These are phyloP conservation scores for Pomacea canaliculata DNA, from an alignment of 2,888 invertebrate genomes.

Conservation along the genomic window DNA sequence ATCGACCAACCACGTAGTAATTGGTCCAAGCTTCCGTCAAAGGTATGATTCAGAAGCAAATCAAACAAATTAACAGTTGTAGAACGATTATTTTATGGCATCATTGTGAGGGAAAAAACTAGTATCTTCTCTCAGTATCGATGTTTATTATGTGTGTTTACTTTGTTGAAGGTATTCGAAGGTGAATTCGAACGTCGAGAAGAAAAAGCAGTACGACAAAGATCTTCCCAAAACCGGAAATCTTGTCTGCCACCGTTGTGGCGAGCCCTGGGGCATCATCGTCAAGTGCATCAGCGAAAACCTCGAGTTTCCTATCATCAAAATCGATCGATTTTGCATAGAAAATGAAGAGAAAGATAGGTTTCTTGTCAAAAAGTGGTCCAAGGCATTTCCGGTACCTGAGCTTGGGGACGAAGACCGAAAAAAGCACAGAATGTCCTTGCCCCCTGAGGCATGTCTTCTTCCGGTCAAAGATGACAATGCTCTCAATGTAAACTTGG, in stretches of 20 bases:
- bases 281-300: constrained; percentile 12
- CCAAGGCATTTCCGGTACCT: neutral
- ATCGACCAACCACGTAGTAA: constrained; percentile 14
- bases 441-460: too few relatives aligned
- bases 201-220: constrained; percentile 3
- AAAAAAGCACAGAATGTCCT: too few relatives aligned
- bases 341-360: neutral
- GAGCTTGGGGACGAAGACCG: too few relatives aligned
- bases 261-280: constrained; percentile 16
- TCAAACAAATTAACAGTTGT: too few relatives aligned
- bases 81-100: too few relatives aligned
- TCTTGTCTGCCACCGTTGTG: constrained; percentile 7
- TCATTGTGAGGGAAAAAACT: too few relatives aligned
- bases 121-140: too few relatives aligned
- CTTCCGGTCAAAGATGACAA: too few relatives aligned
- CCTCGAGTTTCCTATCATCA: constrained; percentile 21
- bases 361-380: constrained; percentile 2
- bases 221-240: constrained; percentile 15
- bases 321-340: constrained; percentile 11
- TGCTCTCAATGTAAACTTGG: too few relatives aligned
- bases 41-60: neutral
- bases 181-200: neutral
- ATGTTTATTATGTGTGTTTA: too few relatives aligned
- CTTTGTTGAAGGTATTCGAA: too few relatives aligned
- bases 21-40: constrained; percentile 12